These are phyloP conservation scores for Agonopterix alstromeriana DNA, from an alignment of 2,888 invertebrate species.

Conservation along the genomic window DNA sequence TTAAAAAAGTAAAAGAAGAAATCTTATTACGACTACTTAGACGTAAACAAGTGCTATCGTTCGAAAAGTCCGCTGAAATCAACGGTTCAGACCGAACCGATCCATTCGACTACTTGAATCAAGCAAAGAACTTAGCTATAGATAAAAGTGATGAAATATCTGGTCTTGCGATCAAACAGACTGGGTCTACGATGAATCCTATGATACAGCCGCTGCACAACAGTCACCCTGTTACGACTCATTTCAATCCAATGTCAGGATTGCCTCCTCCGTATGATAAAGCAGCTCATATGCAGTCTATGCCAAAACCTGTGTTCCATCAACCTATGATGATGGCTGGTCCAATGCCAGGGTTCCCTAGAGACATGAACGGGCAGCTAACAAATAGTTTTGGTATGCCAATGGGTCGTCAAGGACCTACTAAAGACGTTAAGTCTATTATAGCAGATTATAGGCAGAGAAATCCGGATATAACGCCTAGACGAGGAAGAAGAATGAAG, in stretches of 20 bases:
- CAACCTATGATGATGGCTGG: conserved; percentile 64
- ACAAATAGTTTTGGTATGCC: conserved; percentile 67
- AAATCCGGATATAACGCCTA: conserved; percentile 84
- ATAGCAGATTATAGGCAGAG: conserved; percentile 88
- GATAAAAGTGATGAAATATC: conserved; percentile 71
- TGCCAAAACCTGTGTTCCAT: conserved; percentile 62
- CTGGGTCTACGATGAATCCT: conserved; percentile 41
- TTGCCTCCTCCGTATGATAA: conserved; percentile 67
- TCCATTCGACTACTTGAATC: conserved; percentile 62
- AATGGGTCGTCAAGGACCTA: conserved; percentile 83
- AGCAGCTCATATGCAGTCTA: conserved; percentile 55
- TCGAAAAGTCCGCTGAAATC: conserved; percentile 56
- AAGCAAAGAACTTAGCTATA: conserved; percentile 60
- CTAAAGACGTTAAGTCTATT: conserved; percentile 89
- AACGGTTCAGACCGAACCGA: conserved; percentile 56
- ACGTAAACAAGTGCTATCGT: conserved; percentile 79
- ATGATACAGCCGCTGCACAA: conserved; percentile 47
- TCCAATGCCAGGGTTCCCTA: conserved; percentile 52
- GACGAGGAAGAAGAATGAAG: conserved; percentile 80
- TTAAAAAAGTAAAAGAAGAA: conserved; percentile 91
- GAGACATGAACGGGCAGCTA: conserved; percentile 76
- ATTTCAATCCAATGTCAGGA: conserved; percentile 59
- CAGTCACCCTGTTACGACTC: conserved; percentile 49
- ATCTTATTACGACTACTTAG: conserved; percentile 83
- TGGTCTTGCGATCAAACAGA: conserved; percentile 57